Percentiles rank a stretch among this genome's conserved stretches.
Conservation (phyloP, 2,113 vertebrate species). For the Emydocephalus ijimae region DNA sequence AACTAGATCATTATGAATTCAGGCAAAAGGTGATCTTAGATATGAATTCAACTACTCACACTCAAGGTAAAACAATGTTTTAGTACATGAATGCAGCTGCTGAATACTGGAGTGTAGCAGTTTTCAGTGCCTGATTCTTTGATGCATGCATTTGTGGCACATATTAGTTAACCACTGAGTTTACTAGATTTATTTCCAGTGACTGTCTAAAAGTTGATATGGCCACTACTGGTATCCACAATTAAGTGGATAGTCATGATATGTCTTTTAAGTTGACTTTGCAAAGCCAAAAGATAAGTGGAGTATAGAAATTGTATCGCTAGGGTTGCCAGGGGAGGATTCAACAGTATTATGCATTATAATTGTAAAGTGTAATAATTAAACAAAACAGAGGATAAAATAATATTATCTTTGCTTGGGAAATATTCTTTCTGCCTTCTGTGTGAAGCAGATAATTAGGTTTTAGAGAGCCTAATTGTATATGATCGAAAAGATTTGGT, state of each 20-base stretch:
- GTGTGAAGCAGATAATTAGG: conserved; percentile 45
- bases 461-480: conserved; percentile 40
- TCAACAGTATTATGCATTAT: conserved; percentile 24
- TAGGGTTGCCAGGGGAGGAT: conserved; percentile 1
- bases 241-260: not conserved
- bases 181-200: not conserved
- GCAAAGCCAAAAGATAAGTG: not conserved
- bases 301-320: not conserved
- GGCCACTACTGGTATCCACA: not conserved
- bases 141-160: not conserved
- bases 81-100: not conserved
- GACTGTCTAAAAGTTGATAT: not conserved
- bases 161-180: not conserved
- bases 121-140: not conserved
- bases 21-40: not conserved
- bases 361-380: conserved; percentile 25
- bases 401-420: conserved; percentile 33
- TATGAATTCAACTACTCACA: not conserved
- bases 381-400: conserved; percentile 22
- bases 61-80: not conserved
- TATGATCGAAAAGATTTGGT: conserved; percentile 21
- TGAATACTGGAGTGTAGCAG: not conserved
- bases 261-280: not conserved
- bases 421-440: conserved; percentile 33
- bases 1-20: not conserved